A percentile compares a stretch with the other conserved stretches of the same genome.
phyloP scores from a whole-genome alignment of 64 coral and sea anemone genomes.

The Montipora capricornis region DNA sequence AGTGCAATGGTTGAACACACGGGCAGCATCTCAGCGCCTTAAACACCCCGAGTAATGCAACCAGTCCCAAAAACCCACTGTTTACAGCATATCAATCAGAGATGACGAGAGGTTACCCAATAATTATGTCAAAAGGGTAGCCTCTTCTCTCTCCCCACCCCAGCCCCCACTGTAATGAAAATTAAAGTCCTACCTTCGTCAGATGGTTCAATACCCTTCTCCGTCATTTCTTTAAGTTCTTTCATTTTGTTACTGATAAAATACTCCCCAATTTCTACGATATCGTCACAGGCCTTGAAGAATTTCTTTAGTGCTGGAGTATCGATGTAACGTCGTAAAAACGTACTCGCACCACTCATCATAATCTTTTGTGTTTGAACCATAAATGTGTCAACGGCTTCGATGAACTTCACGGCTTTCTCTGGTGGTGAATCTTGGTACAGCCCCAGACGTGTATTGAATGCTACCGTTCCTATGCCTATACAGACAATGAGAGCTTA shows the following conservation, averaged over 20 bases:
- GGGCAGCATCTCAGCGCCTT: no score
- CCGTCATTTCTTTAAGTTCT: slow-evolving; percentile 27
- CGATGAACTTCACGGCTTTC: slow-evolving; percentile 14
- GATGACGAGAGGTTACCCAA: no score
- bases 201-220: neutral
- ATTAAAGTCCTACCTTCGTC: neutral
- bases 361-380: neutral
- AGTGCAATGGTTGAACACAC: no score
- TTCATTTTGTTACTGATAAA: slow-evolving; percentile 42
- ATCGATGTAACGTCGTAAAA: neutral
- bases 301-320: slow-evolving; percentile 47
- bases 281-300: neutral
- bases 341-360: neutral
- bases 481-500: no score
- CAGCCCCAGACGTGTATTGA: slow-evolving; percentile 47
- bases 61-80: no score
- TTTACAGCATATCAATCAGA: no score
- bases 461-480: slow-evolving; percentile 41
- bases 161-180: no score
- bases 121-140: no score
- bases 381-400: neutral
- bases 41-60: no score
- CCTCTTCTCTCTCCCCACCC: no score
- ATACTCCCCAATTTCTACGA: neutral
- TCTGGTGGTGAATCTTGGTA: slow-evolving; percentile 58